These are phyloP conservation scores for Otocyon megalotis DNA, from an alignment of 2,113 vertebrate genomes.

Conservation along the genomic window DNA sequence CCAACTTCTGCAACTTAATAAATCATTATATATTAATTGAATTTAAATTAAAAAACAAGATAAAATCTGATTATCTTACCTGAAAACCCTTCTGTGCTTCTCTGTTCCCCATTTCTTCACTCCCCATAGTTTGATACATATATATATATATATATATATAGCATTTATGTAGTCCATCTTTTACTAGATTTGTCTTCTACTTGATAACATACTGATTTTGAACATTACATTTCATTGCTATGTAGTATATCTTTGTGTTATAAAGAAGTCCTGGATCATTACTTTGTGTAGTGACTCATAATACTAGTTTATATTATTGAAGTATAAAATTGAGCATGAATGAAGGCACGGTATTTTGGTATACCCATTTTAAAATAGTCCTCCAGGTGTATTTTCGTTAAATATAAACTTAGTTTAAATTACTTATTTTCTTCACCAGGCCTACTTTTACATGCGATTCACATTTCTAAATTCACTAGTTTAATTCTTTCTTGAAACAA, in stretches of 20 bases:
- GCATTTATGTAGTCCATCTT: neutral
- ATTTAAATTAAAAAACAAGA: no score
- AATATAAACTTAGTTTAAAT: neutral
- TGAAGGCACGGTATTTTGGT: neutral
- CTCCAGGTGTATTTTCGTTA: constrained; percentile 10
- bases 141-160: neutral
- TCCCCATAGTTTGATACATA: neutral
- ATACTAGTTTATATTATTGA: neutral
- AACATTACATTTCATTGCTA: neutral
- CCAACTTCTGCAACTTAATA: no score
- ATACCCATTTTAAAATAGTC: neutral
- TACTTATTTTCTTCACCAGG: neutral
- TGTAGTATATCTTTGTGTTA: neutral
- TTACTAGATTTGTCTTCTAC: neutral
- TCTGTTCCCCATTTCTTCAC: neutral
- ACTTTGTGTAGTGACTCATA: neutral
- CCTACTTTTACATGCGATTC: neutral
- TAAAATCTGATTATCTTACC: neutral
- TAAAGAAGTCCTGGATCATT: neutral
- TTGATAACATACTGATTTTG: neutral
- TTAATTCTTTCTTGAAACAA: constrained; percentile 8
- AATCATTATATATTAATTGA: no score
- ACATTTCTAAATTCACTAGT: neutral
- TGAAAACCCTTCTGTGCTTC: neutral
- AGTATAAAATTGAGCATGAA: neutral